Evolutionary conservation across 2,888 invertebrate species (phyloP).

Genomic region (Holacanthella duospinosa): DNA sequence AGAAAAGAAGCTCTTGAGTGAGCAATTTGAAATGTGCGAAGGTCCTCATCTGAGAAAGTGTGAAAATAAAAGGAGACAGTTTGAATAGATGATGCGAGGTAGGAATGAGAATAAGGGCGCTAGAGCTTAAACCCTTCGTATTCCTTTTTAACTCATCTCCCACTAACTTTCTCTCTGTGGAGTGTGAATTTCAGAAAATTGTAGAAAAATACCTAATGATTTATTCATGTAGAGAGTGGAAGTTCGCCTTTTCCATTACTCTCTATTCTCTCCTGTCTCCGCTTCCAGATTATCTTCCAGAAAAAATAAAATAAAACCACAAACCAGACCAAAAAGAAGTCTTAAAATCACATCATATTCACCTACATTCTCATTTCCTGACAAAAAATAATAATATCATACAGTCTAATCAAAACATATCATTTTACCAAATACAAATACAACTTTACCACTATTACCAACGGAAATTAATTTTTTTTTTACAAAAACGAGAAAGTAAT

Average conservation of each 20-base stretch:
- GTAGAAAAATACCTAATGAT: constrained; percentile 22
- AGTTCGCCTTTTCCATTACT: constrained; percentile 25
- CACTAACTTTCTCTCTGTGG: not conserved
- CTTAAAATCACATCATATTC: too few species aligned
- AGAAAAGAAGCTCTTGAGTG: too few species aligned
- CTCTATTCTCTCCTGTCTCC: constrained; percentile 9
- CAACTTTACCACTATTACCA: too few species aligned
- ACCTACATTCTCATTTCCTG: too few species aligned
- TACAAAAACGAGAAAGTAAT: too few species aligned
- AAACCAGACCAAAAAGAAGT: not conserved
- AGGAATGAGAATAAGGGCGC: not conserved
- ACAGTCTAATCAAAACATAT: too few species aligned
- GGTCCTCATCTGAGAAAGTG: too few species aligned
- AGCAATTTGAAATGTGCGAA: too few species aligned
- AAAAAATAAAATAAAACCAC: too few species aligned
- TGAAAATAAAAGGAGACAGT: not conserved
- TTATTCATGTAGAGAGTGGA: constrained; percentile 31
- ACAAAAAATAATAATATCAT: too few species aligned
- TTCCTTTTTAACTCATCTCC: constrained; percentile 3
- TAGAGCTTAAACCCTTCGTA: not conserved
- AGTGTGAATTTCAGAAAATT: not conserved
- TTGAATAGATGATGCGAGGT: not conserved
- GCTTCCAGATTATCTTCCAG: not conserved
- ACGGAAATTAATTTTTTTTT: too few species aligned
- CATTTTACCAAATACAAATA: too few species aligned